Evolutionary conservation across 2,113 vertebrate genomes (phyloP).

Genomic region (Ictalurus furcatus): DNA sequence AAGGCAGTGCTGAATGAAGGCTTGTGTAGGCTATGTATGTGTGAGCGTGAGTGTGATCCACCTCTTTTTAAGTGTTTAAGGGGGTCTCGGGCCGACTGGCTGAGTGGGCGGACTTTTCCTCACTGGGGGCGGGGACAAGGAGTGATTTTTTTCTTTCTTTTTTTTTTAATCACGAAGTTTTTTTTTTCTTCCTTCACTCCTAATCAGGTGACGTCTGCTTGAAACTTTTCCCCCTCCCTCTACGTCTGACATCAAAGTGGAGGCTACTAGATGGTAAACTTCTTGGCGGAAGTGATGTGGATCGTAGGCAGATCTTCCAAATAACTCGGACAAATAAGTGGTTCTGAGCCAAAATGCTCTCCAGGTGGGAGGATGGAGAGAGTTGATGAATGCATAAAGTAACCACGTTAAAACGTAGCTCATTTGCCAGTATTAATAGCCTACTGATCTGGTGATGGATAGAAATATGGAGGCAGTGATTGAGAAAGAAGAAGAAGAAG

Average conservation of each 20-base stretch:
- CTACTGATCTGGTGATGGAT: neutral
- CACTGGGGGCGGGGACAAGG: constrained; percentile 89
- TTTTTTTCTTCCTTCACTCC: constrained; percentile 69
- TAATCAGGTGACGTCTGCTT: constrained; percentile 93
- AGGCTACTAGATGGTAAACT: constrained; percentile 35
- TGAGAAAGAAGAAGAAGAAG: neutral
- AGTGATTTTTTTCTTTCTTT: constrained; percentile 50
- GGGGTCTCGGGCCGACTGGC: constrained; percentile 90
- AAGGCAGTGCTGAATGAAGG: constrained; percentile 96
- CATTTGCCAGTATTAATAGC: neutral
- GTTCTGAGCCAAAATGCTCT: neutral
- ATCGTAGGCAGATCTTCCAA: constrained; percentile 10
- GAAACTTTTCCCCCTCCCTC: constrained; percentile 67
- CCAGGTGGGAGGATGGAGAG: neutral
- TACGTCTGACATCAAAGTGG: constrained; percentile 52
- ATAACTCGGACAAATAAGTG: neutral
- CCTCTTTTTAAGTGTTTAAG: constrained; percentile 99
- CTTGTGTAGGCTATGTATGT: constrained; percentile 84
- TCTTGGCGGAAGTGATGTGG: constrained; percentile 14
- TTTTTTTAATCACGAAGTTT: constrained; percentile 78
- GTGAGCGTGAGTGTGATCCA: constrained; percentile 78
- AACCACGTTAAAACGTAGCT: neutral
- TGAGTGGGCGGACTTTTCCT: constrained; percentile 97
- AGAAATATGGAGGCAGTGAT: neutral
- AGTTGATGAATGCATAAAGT: neutral